Evolutionary conservation across 2,113 vertebrate genomes (phyloP).

Genomic region (Microtus montanus): DNA sequence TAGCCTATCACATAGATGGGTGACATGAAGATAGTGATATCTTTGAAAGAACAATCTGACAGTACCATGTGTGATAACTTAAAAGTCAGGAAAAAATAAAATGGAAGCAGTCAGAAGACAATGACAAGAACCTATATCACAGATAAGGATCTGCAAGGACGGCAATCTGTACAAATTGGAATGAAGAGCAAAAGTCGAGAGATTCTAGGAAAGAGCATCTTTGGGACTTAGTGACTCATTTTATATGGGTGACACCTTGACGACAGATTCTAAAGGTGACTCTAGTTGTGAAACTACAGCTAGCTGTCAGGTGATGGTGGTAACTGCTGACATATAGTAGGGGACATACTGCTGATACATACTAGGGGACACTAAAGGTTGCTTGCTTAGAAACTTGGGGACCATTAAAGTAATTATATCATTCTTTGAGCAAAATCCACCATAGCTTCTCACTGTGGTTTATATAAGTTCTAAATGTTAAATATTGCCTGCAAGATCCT

Average conservation of each 20-base stretch:
- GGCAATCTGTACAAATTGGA: neutral
- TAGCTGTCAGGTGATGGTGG: neutral
- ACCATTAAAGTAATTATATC: neutral
- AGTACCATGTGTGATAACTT: conserved; percentile 25
- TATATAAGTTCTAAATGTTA: neutral
- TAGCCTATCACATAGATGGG: neutral
- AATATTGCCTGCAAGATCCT: neutral
- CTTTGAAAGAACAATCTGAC: conserved; percentile 50
- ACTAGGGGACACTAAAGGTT: neutral
- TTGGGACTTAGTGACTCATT: neutral
- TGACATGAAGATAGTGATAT: conserved; percentile 35
- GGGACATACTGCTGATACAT: neutral
- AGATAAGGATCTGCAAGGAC: conserved; percentile 10
- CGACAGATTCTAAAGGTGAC: conserved; percentile 8
- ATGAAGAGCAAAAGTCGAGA: neutral
- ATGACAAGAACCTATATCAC: neutral
- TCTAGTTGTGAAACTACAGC: neutral
- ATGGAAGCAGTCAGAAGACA: neutral
- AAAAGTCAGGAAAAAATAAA: conserved; percentile 37
- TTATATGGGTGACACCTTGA: neutral
- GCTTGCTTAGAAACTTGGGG: neutral
- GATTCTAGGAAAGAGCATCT: neutral
- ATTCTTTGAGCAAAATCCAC: conserved; percentile 11
- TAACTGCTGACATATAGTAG: neutral
- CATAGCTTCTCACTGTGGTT: neutral